Percentiles rank a stretch among this genome's conserved stretches.
Evolutionary conservation across 2,888 invertebrate genomes (phyloP).

Genomic region (Napeogenes sylphis): DNA sequence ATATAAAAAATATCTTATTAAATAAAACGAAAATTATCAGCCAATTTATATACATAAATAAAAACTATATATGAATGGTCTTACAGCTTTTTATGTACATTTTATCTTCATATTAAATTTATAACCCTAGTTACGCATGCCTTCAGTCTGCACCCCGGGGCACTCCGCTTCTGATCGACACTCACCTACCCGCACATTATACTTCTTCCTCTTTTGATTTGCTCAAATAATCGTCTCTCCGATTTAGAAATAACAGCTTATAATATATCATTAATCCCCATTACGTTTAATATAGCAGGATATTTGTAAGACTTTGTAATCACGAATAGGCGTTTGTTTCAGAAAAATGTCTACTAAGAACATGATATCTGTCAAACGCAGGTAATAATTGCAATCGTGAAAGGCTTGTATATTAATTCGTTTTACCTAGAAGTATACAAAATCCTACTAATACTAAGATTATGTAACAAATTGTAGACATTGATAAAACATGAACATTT

Average conservation of each 20-base stretch:
- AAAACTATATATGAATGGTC: too few species aligned
- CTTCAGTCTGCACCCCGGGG: constrained; percentile 1
- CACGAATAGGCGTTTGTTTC: background rate
- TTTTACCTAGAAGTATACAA: too few species aligned
- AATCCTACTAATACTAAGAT: too few species aligned
- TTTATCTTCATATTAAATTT: too few species aligned
- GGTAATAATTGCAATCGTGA: too few species aligned
- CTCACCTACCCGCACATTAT: constrained; percentile 7
- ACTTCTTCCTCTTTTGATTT: constrained; percentile 19
- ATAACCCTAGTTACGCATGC: background rate
- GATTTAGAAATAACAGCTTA: constrained; percentile 25
- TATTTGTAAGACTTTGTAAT: constrained; percentile 2
- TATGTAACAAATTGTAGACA: too few species aligned
- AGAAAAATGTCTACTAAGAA: constrained; percentile 2
- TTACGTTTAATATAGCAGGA: constrained; percentile 29
- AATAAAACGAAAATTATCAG: too few species aligned
- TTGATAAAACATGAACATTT: too few species aligned
- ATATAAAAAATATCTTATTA: too few species aligned
- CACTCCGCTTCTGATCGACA: constrained; percentile 10
- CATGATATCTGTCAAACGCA: constrained; percentile 1
- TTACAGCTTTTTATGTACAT: too few species aligned
- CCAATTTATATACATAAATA: too few species aligned
- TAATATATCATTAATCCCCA: constrained; percentile 31
- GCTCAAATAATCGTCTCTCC: constrained; percentile 23
- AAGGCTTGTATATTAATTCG: too few species aligned